Base-by-base conservation (phyloP, 2,888 invertebrate species). In the Dione juno region DNA sequence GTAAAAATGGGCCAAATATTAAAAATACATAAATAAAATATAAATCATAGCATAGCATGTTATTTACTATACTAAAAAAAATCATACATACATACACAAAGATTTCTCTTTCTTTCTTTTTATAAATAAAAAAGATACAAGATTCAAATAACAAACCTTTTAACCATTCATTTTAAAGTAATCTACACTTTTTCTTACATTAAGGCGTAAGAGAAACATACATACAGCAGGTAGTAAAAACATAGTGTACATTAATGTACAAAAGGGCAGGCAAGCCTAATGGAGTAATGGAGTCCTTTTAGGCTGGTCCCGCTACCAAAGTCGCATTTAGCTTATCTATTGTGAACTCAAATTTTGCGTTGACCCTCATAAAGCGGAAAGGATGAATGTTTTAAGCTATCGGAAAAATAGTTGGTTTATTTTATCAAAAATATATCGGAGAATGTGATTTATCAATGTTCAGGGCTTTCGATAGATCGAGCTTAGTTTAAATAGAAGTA, bases 211-310 rank as follows among this genome's bases (percentile, higher is more conserved):
- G 50, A 7, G 50, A 14, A 40, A 13, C 40, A 52, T 14, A 52
- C 40, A 64, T 19, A 50, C 64, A 50, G 19, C 50, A 50, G 48
- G 65, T 35, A 54, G 52, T 65, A 67, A 63, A 71, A 68, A 65
- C 64, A 58, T 7, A 43, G 41, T 57, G 59, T 69, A 48, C 53
- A 69, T 69, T 63, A 72, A 57, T 58, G 41, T 67, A 68, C 65
- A 73, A 65, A 65, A 67, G 61, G 41, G 16, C 40, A 28, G 40
- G 58, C 53, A 65, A 48, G 65, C 63, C 63, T 74, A 74, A 74
- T 74, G 72, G 74, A 70, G 66, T 74, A 74, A 74, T 74, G 72
- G 74, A 70, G 66, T 67, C 69, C 69, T 67, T 69, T 74, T 67
- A 74, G 58, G n/a, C 54, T 37, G 16, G 50, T 11, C 64, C 67